phyloP scores from a whole-genome alignment of 2,888 invertebrate genomes.

The Epinotia nisella region DNA sequence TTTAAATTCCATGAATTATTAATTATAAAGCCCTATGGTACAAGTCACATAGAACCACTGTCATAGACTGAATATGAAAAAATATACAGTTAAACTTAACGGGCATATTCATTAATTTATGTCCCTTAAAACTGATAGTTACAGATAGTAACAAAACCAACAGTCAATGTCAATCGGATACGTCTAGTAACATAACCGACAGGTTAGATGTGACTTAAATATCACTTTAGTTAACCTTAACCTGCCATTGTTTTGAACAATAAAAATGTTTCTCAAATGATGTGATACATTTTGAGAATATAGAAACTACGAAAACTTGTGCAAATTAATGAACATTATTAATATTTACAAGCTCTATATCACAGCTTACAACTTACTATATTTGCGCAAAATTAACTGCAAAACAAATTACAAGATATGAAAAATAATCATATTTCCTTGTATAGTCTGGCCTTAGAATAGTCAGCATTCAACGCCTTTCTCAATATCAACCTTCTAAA shows the following conservation, averaged over 20 bases:
- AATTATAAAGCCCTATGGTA: constrained; percentile 17
- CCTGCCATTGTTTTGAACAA: too few species aligned
- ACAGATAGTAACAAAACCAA: too few species aligned
- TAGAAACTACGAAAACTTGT: constrained; percentile 40
- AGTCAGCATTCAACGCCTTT: background rate
- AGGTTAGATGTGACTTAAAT: too few species aligned
- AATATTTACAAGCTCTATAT: constrained; percentile 81
- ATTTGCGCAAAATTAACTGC: constrained; percentile 60
- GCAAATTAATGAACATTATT: constrained; percentile 51
- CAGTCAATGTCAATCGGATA: too few species aligned
- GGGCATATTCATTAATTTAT: too few species aligned
- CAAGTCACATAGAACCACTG: constrained; percentile 19
- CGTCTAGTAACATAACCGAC: too few species aligned
- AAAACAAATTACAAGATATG: constrained; percentile 23
- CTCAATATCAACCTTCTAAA: background rate
- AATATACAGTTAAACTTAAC: constrained; percentile 43
- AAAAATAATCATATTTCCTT: background rate
- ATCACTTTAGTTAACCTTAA: too few species aligned
- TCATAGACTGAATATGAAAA: constrained; percentile 28
- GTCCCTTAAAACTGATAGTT: too few species aligned
- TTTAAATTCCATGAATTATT: constrained; percentile 20
- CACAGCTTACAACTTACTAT: constrained; percentile 78
- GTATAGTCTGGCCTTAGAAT: constrained; percentile 10
- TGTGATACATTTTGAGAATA: constrained; percentile 38
- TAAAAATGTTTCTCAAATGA: constrained; percentile 43